Percentiles rank a stretch among this genome's conserved stretches.
Conservation (phyloP, 2,797 vertebrate genomes). For the Acipenser transmontanus region DNA sequence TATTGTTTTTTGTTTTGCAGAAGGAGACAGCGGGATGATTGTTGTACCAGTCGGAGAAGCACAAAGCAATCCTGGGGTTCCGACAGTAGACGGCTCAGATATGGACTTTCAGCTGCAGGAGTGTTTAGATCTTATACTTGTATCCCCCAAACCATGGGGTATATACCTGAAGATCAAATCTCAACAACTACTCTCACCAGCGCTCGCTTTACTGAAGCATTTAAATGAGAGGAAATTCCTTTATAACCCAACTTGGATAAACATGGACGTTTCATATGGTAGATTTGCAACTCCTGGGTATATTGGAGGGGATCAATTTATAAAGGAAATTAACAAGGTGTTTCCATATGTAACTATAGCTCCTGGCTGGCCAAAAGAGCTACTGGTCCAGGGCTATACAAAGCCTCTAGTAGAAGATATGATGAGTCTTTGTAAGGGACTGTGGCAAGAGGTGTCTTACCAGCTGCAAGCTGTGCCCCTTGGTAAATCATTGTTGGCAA, state of each 20-base stretch:
- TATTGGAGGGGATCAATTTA: slow-evolving; percentile 43
- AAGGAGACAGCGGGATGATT: slow-evolving; percentile 52
- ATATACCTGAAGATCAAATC: slow-evolving; percentile 48
- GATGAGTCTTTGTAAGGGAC: slow-evolving; percentile 38
- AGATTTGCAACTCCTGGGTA: slow-evolving; percentile 40
- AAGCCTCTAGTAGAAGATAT: slow-evolving; percentile 47
- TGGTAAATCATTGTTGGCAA: slow-evolving; percentile 21
- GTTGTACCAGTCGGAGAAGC: slow-evolving; percentile 41
- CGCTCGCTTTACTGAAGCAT: slow-evolving; percentile 46
- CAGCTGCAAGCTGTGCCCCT: slow-evolving; percentile 40
- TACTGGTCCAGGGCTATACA: slow-evolving; percentile 44
- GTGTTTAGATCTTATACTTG: slow-evolving; percentile 40
- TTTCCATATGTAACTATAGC: slow-evolving; percentile 67
- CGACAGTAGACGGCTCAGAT: slow-evolving; percentile 34
- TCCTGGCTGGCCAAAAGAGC: slow-evolving; percentile 50
- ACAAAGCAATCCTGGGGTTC: slow-evolving; percentile 21
- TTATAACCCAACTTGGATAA: slow-evolving; percentile 60
- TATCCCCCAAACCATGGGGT: slow-evolving; percentile 43
- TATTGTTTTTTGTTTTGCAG: slow-evolving; percentile 37
- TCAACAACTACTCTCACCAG: slow-evolving; percentile 43
- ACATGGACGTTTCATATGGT: slow-evolving; percentile 46
- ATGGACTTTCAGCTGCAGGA: slow-evolving; percentile 37
- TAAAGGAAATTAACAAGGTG: slow-evolving; percentile 46
- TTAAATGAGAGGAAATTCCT: slow-evolving; percentile 41
- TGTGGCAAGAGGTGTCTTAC: slow-evolving; percentile 61